Evolutionary conservation across 1,140 invertebrate genomes (phyloP).

Genomic region (Leptinotarsa undecemlineata): DNA sequence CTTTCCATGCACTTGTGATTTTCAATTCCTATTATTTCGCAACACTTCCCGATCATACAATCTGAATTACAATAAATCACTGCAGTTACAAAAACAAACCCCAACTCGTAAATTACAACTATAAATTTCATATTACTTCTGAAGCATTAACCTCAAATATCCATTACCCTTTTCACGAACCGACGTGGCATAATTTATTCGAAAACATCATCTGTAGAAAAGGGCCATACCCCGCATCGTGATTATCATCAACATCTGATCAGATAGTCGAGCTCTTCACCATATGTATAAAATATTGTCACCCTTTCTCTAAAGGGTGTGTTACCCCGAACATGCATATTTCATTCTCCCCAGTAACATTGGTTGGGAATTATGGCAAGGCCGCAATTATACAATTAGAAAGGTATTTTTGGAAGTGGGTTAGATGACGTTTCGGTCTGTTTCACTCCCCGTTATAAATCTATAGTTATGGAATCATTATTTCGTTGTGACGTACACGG

Average conservation of each 20-base stretch:
- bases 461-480: too few species aligned
- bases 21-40: conserved; percentile 2
- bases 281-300: conserved; percentile 35
- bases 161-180: conserved; percentile 37
- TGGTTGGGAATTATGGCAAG: conserved; percentile 27
- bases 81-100: conserved; percentile 15
- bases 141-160: conserved; percentile 39
- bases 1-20: neutral
- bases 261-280: conserved; percentile 24
- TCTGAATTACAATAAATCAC: conserved; percentile 17
- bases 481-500: too few species aligned
- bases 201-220: conserved; percentile 24
- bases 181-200: conserved; percentile 34
- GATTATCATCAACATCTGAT: conserved; percentile 24
- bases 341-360: conserved; percentile 30
- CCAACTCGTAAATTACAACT: conserved; percentile 30
- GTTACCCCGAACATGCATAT: conserved; percentile 29
- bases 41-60: neutral
- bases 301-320: conserved; percentile 31
- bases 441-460: too few species aligned
- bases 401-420: conserved; percentile 22
- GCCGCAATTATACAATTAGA: conserved; percentile 35
- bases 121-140: conserved; percentile 37
- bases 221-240: conserved; percentile 13
- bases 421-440: neutral